Conservation (phyloP, 1,140 invertebrate genomes). For the Parasteatoda tepidariorum region DNA sequence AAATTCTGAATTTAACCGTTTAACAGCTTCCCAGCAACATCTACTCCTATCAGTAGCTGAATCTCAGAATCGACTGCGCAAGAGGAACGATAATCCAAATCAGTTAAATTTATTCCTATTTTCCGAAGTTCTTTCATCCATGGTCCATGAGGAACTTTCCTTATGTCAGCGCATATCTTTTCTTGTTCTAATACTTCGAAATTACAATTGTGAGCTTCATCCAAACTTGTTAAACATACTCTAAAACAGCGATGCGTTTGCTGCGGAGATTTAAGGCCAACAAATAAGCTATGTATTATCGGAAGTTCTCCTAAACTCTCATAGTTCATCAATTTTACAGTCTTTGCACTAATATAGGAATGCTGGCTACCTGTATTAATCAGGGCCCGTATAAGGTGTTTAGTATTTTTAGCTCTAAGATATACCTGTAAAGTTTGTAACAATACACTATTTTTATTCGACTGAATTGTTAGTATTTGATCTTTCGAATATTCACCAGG, state of each 20-base stretch:
- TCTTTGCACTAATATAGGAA: background rate
- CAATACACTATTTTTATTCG: background rate
- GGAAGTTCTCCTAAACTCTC: too few relatives aligned
- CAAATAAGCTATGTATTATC: background rate
- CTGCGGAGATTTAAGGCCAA: background rate
- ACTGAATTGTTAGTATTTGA: background rate
- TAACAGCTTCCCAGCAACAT: background rate
- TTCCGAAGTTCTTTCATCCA: background rate
- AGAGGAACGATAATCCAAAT: background rate
- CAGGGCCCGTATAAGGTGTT: background rate
- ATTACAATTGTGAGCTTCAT: background rate
- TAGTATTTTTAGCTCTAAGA: background rate
- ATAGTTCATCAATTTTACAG: background rate
- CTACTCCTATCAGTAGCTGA: background rate
- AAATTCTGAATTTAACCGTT: background rate
- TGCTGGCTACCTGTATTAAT: background rate
- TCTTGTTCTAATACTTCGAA: background rate
- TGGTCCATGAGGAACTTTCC: background rate
- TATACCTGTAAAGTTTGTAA: too few relatives aligned
- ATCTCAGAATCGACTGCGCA: too few relatives aligned
- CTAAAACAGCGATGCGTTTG: background rate
- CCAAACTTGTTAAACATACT: background rate
- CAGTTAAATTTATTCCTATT: background rate
- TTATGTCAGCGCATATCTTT: background rate
- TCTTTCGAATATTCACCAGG: background rate